phyloP scores from a whole-genome alignment of 1,140 invertebrate species.

The Drosophila bocqueti region DNA sequence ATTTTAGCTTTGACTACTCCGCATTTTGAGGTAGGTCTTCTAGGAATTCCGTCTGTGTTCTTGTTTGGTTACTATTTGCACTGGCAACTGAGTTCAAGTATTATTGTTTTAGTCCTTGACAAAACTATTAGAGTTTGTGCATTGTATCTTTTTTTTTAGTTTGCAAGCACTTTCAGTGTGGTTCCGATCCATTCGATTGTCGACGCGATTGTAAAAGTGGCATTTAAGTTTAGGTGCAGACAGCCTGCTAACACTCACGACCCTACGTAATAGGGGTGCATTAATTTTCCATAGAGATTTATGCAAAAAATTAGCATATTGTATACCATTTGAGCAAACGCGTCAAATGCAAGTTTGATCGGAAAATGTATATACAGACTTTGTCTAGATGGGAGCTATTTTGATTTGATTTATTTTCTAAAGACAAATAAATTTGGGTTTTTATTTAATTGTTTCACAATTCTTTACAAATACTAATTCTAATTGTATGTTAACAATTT shows the following conservation, averaged over 20 bases:
- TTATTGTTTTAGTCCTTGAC: constrained; percentile 1
- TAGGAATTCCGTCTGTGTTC: not conserved
- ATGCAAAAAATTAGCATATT: constrained; percentile 19
- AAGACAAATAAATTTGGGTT: no score
- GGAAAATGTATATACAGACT: not conserved
- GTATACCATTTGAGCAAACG: not conserved
- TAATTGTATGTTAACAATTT: no score
- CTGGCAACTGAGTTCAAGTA: constrained; percentile 12
- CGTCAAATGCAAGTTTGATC: not conserved
- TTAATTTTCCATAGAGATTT: constrained; percentile 28
- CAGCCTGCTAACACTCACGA: constrained; percentile 1
- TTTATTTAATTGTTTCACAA: no score
- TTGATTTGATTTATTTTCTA: not conserved
- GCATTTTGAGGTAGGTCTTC: constrained; percentile 28
- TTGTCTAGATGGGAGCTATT: not conserved
- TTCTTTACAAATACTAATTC: not conserved
- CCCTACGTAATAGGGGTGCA: constrained; percentile 3
- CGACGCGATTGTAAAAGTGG: constrained; percentile 22
- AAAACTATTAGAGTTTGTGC: no score
- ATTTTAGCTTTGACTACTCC: not conserved
- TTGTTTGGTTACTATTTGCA: constrained; percentile 8
- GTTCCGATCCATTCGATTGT: constrained; percentile 14
- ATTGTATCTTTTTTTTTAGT: not conserved
- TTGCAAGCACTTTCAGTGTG: constrained; percentile 7
- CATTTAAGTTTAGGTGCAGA: not conserved